These are phyloP conservation scores for Cephus pygmeus DNA, from an alignment of 2,888 invertebrate species.

Conservation along the genomic window DNA sequence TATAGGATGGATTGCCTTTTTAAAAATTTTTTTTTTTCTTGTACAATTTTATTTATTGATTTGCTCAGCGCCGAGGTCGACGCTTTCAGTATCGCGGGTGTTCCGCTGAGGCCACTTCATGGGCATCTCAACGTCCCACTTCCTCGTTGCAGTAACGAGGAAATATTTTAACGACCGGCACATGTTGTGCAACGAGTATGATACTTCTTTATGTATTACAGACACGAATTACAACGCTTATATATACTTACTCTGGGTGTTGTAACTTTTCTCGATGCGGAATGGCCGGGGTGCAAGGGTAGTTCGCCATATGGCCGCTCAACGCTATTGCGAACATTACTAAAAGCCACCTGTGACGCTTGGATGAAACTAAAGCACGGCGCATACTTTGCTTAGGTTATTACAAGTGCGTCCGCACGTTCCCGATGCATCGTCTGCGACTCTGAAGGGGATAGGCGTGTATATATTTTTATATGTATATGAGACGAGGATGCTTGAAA, in stretches of 20 bases:
- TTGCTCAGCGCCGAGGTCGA: background rate
- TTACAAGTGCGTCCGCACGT: background rate
- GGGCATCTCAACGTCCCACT: slow-evolving; percentile 5
- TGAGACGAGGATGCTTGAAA: background rate
- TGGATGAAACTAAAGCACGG: background rate
- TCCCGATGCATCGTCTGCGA: background rate
- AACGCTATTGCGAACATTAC: background rate
- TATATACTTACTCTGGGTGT: no score
- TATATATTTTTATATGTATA: background rate
- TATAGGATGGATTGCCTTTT: background rate
- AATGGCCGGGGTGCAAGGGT: background rate
- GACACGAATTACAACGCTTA: background rate
- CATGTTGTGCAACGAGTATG: slow-evolving; percentile 1
- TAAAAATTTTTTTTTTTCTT: background rate
- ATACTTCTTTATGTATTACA: background rate
- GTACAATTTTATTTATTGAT: background rate
- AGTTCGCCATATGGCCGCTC: background rate
- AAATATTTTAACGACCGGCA: slow-evolving; percentile 5
- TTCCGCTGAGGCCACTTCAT: background rate
- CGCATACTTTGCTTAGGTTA: background rate
- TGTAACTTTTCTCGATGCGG: background rate
- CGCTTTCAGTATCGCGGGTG: background rate
- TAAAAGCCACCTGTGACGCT: background rate
- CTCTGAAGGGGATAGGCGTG: background rate
- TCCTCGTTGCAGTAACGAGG: slow-evolving; percentile 5